A percentile compares a stretch with the other conserved stretches of the same genome.
These are phyloP conservation scores for Drosophila guanche DNA, from an alignment of 1,140 invertebrate species.

Conservation along the genomic window DNA sequence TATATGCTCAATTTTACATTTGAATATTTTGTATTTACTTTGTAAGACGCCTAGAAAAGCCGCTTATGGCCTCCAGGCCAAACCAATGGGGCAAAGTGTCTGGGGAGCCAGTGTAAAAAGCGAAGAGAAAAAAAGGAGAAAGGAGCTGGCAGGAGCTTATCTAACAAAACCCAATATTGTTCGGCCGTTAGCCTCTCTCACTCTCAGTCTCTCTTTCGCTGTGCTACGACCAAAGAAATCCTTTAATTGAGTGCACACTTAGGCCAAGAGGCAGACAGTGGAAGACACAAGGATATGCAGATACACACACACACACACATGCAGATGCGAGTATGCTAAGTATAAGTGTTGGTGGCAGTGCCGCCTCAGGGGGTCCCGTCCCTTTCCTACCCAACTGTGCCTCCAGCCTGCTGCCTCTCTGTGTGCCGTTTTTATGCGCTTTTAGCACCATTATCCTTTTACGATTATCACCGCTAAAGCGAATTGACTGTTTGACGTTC, in stretches of 20 bases:
- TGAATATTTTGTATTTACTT: too few species aligned
- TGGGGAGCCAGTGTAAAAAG: not conserved
- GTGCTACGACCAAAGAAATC: conserved; percentile 50
- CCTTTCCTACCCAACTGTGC: too few species aligned
- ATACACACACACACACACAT: conserved; percentile 5
- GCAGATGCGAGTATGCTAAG: not conserved
- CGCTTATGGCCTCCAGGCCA: too few species aligned
- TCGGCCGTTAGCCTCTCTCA: conserved; percentile 41
- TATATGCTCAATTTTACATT: too few species aligned
- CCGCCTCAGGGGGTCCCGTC: conserved; percentile 6
- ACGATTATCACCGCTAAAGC: conserved; percentile 80
- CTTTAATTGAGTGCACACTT: conserved; percentile 81
- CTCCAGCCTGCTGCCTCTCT: conserved; percentile 8
- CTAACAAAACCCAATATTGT: conserved; percentile 49
- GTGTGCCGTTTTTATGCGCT: conserved; percentile 74
- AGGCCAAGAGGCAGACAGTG: conserved; percentile 46
- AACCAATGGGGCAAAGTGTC: too few species aligned
- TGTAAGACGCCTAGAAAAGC: too few species aligned
- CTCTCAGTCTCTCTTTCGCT: not conserved
- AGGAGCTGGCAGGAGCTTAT: conserved; percentile 32
- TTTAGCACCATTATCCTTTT: conserved; percentile 81
- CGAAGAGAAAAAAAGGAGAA: not conserved
- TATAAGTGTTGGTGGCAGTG: not conserved
- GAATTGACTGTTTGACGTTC: conserved; percentile 82
- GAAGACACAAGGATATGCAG: conserved; percentile 2